Evolutionary conservation across 2,888 invertebrate species (phyloP).

Genomic region (Caenorhabditis doughertyi): DNA sequence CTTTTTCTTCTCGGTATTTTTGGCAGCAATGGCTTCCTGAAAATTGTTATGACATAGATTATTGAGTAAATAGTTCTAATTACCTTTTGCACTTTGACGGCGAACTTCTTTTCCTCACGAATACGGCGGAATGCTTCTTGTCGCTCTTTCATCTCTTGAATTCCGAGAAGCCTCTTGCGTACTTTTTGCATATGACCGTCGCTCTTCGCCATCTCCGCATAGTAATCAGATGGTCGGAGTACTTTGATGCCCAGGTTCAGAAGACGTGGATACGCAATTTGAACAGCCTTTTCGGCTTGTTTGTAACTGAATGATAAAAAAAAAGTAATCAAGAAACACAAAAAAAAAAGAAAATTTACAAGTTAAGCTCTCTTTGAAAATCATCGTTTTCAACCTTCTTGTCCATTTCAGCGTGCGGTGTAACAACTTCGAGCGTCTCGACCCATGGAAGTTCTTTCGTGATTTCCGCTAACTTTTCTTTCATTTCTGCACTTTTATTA

Average conservation of each 20-base stretch:
- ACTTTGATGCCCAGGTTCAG: slow-evolving; percentile 85
- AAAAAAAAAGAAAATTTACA: slow-evolving; percentile 70
- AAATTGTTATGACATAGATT: too few relatives aligned
- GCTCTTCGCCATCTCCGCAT: slow-evolving; percentile 98
- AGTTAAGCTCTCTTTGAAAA: slow-evolving; percentile 80
- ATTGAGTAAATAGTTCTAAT: too few relatives aligned
- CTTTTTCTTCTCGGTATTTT: slow-evolving; percentile 93
- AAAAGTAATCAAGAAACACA: slow-evolving; percentile 8
- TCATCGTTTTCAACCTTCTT: slow-evolving; percentile 77
- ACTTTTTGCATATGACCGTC: slow-evolving; percentile 97
- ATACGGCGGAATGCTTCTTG: slow-evolving; percentile 93
- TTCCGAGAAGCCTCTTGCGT: slow-evolving; percentile 74
- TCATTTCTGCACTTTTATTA: slow-evolving; percentile 86
- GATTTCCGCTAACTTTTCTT: slow-evolving; percentile 70
- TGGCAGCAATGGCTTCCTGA: slow-evolving; percentile 86
- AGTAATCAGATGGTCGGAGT: slow-evolving; percentile 94
- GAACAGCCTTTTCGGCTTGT: slow-evolving; percentile 88
- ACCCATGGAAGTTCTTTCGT: slow-evolving; percentile 77
- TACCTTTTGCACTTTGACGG: slow-evolving; percentile 87
- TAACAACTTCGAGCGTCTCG: slow-evolving; percentile 78
- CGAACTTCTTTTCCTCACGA: slow-evolving; percentile 93
- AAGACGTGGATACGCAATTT: slow-evolving; percentile 89
- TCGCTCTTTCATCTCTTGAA: slow-evolving; percentile 90
- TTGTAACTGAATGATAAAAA: slow-evolving; percentile 75
- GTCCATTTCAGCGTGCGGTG: slow-evolving; percentile 69